Base-by-base conservation (phyloP, 2,113 vertebrate genomes). In the Burhinus oedicnemus region DNA sequence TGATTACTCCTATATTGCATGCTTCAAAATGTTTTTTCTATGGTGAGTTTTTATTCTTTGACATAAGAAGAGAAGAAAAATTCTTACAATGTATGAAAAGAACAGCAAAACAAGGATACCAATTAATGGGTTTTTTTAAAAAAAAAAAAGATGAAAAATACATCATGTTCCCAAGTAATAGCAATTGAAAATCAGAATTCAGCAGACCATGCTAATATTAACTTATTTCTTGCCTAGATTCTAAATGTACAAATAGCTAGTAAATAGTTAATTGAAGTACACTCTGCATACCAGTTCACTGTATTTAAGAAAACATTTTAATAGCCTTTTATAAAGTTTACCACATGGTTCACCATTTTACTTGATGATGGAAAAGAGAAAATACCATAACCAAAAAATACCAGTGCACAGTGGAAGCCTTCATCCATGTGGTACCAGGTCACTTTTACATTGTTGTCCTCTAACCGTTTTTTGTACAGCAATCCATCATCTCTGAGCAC, bases 341-440 rank as follows among this genome's bases (percentile, higher is more conserved):
- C 22, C 38, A 1, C 1, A 0, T 94, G 38, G 26, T 93, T 74
- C 20, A 45, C 2, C 0, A 91, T 47, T 68, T 44, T 68, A 15
- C 12, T 89, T 47, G 93, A 62, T 25, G 95, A 79, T 4, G 93
- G 89, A 68, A 96, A 96, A 68, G 93, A 97, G 55, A 94, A 95
- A 79, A 96, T 60, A 23, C 89, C 74, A 9, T 96, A 96, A 68
- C 69, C 93, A 84, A 94, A 96, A 84, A 95, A 75, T 2, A 1
- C 83, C 55, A 94, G 3, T 7, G 12, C 18, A 20, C 45, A 1
- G 12, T 96, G 94, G 76, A 96, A 96, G 18, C 96, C 42, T 3
- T 61, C 51, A 6, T 71, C 45, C 52, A 81, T 0, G 2, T 94
- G 64, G 89, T 70, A 15, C 95, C 96, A 97, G 64, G 68, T 92